Evolutionary conservation across 30 jellyfish, hydroid and myxozoan species (phyloP).

Genomic region (Cassiopea xamachana): DNA sequence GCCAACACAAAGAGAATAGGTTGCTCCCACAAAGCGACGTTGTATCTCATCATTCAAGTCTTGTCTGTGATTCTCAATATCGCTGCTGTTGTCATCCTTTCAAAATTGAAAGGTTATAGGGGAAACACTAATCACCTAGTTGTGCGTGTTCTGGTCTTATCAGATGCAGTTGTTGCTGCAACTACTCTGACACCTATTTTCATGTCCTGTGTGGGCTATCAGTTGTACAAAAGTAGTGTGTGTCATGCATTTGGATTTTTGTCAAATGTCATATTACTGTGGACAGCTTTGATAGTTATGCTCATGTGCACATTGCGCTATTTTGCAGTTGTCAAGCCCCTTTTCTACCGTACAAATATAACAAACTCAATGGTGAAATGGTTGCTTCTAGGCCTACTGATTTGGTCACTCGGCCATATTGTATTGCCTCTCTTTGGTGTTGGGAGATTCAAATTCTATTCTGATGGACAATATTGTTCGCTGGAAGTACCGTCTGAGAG

Average conservation of each 20-base stretch:
- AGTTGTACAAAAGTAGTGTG: neutral
- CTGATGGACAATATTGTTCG: conserved; percentile 73
- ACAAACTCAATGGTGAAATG: conserved; percentile 27
- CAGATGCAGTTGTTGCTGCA: conserved; percentile 65
- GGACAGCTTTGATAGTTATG: conserved; percentile 74
- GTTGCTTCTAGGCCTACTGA: conserved; percentile 40
- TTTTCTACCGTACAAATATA: conserved; percentile 67
- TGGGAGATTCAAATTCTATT: conserved; percentile 68
- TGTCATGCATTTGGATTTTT: conserved; percentile 71
- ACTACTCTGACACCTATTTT: conserved; percentile 43
- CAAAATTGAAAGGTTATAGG: conserved; percentile 50
- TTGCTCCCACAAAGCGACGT: conserved; percentile 33
- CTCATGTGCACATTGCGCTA: conserved; percentile 73
- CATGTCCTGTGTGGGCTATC: conserved; percentile 33
- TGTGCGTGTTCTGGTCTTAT: conserved; percentile 61
- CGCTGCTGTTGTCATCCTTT: conserved; percentile 47
- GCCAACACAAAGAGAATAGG: neutral
- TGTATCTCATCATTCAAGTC: conserved; percentile 27
- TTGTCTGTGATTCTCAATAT: conserved; percentile 39
- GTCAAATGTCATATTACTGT: conserved; percentile 67
- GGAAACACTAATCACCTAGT: conserved; percentile 65
- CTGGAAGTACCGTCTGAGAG: conserved; percentile 60
- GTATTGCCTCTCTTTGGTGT: conserved; percentile 72
- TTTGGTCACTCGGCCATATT: conserved; percentile 67
- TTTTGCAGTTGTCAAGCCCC: conserved; percentile 72